Evolutionary conservation across 1,140 invertebrate genomes (phyloP), one percentile per base, ranked within the genome.

Genomic region (Aphaenogaster floridana): DNA sequence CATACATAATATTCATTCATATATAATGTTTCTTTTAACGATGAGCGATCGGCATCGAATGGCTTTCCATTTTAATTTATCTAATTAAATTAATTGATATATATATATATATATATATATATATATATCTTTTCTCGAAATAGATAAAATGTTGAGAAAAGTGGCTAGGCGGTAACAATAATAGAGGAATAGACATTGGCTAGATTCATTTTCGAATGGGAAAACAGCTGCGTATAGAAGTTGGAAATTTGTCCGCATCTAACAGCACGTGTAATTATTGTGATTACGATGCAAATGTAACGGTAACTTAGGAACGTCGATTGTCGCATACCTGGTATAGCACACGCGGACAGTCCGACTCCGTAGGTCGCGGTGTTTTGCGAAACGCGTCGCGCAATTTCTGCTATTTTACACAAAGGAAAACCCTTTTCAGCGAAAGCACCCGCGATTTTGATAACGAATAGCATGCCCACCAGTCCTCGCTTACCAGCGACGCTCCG

Each of bases 401-500:
- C 91, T 0, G 92, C 88, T n/a, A 97, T 95, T 6, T 96, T 93
- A 5, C 96, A 93, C 28, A 98, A 94, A 63, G 94, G 93, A 76
- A 95, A 94, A 1, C 97, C 97, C 87, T 95, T 95, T 81, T 97
- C 96, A 1, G 98, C 96, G 94, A 98, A 93, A 11, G 97, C 97
- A 68, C 98, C 98, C 52, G 96, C 97, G 89, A 98, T 96, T 96
- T 98, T 98, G 83, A 97, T 96, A 48, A 98, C 94, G 42, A 98
- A 96, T 1, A 98, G 90, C 64, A 97, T 96, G 6, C 98, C 98
- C 91, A 97, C 97, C 88, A 99, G 96, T 21, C 98, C 98, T 89
- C 98, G 95, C 77, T 97, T 96, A 0, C 98, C 98, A 71, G 96
- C 96, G 59, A 96, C 96, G 69, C 95, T 94, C 90, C 96, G 96